Evolutionary conservation across 1,140 invertebrate species (phyloP), one percentile per base, ranked within the genome.

Genomic region (Lerema accius): DNA sequence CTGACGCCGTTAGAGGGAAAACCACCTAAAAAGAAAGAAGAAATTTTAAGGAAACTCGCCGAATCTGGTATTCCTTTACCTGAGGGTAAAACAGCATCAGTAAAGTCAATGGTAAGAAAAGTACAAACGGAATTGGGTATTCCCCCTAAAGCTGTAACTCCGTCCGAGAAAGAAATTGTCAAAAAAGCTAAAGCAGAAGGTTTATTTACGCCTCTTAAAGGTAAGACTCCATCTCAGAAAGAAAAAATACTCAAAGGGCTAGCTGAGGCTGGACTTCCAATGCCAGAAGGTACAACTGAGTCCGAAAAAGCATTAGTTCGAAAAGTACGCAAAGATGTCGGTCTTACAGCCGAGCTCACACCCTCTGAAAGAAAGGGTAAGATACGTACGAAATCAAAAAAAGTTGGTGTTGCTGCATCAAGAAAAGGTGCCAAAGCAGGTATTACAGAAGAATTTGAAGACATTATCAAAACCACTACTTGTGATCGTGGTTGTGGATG

Each of bases 401-500:
- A 69, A 69, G 46, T 64, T 26, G 73, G 67, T 0, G 42, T 46
- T 26, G 19, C 45, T 15, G 15, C 39, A 35, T 17, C 40, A 26
- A 73, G 50, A 40, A 75, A 55, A 70, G 48, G 55, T 26, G 65
- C 59, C 55, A 65, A 71, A 63, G 56, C 55, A 13, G 80, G 71
- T 1, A 71, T 86, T 35, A 35, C 26, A 4, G 74, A 82, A 72
- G 72, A 82, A 50, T 71, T 79, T 46, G 60, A 84, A 67, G 77
- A 80, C 37, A 72, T 84, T 11, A 53, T 65, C 3, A 84, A 80
- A 76, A 80, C 73, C 10, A 82, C 77, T 13, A 83, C 65, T 11
- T 86, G 84, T 65, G 84, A 86, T 37, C 70, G 71, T 28, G 82
- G 64, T 16, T 84, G 82, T 70, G 84, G 84, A 10, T 86, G 82